Evolutionary conservation across 2,113 vertebrate genomes (phyloP).

Genomic region (Stegostoma tigrinum): DNA sequence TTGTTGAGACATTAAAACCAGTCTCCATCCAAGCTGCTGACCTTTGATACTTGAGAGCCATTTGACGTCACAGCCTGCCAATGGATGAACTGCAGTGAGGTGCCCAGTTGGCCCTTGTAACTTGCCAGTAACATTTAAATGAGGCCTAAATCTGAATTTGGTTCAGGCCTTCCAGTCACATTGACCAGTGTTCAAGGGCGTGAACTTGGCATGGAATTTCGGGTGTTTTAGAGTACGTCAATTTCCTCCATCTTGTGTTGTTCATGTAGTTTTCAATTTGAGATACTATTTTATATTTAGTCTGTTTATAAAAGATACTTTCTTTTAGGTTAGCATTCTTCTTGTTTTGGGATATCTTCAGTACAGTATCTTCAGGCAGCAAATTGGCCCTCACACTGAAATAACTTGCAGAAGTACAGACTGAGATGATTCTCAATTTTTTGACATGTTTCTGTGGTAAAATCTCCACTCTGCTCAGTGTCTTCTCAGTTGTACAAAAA

Average conservation of each 20-base stretch:
- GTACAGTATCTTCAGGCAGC: neutral
- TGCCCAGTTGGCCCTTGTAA: neutral
- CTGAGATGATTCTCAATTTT: neutral
- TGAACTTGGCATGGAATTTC: neutral
- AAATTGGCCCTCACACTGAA: neutral
- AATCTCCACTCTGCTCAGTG: neutral
- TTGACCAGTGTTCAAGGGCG: neutral
- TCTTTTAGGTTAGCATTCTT: neutral
- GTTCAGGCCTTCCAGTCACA: neutral
- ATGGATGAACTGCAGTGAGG: neutral
- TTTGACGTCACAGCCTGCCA: neutral
- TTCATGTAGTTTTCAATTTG: neutral
- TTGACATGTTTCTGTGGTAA: neutral
- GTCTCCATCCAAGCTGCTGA: neutral
- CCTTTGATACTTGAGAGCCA: neutral
- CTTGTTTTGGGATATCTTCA: neutral
- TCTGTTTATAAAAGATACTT: neutral
- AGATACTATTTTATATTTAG: neutral
- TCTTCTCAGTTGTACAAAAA: neutral
- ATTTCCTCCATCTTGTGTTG: neutral
- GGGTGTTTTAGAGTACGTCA: neutral
- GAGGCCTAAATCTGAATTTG: neutral
- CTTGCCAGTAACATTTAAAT: neutral
- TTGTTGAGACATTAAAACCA: no score
- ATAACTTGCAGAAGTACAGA: neutral